phyloP scores from a whole-genome alignment of 2,888 invertebrate genomes.

The Harmothoe impar region DNA sequence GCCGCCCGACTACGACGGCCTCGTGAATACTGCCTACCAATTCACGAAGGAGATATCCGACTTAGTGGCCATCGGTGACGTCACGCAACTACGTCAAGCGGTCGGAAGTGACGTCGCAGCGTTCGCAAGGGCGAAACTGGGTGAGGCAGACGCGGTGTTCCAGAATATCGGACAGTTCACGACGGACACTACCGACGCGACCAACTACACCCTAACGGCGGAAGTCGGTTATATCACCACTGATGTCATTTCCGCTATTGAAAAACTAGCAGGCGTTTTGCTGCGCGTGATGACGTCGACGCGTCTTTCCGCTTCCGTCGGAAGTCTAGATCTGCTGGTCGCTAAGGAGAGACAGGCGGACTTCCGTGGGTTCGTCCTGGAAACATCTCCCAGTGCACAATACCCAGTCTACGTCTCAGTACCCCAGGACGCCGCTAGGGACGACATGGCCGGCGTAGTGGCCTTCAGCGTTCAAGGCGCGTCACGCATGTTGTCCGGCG shows the following conservation, averaged over 20 bases:
- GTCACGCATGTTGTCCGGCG: neutral
- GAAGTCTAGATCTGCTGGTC: neutral
- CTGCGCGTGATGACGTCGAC: slow-evolving; percentile 18
- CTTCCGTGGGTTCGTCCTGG: neutral
- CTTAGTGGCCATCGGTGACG: neutral
- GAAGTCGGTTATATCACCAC: neutral
- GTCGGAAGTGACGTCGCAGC: slow-evolving; percentile 15
- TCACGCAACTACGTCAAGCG: neutral
- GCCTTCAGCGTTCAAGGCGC: slow-evolving; percentile 25
- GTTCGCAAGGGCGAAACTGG: neutral
- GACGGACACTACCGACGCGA: neutral
- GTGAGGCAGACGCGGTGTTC: neutral
- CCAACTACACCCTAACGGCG: neutral
- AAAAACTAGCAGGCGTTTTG: neutral
- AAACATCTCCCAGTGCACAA: neutral
- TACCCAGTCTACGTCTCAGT: slow-evolving; percentile 21
- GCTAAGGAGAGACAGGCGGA: neutral
- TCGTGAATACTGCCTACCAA: neutral
- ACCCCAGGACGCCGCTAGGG: neutral
- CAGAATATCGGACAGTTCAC: neutral
- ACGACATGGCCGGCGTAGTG: slow-evolving; percentile 12
- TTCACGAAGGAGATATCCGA: neutral
- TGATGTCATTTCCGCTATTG: neutral
- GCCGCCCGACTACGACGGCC: neutral
- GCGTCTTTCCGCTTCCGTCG: neutral